Percentiles rank a stretch among this genome's conserved stretches.
phyloP scores from a whole-genome alignment of 2,888 invertebrate species.

The Emesis russula region DNA sequence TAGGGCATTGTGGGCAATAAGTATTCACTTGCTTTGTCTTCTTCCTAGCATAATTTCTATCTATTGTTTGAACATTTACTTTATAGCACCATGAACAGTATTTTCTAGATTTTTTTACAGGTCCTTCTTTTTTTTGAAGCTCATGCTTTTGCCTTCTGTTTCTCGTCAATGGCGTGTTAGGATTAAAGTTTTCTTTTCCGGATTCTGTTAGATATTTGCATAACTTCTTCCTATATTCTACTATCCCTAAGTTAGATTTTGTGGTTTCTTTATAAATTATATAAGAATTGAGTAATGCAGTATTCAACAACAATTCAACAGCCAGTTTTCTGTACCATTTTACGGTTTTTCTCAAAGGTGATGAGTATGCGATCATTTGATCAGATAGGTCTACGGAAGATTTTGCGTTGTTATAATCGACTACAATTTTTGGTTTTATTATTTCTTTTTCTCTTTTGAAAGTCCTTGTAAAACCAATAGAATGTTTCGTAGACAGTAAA shows the following conservation, averaged over 20 bases:
- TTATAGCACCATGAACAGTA: slow-evolving; percentile 32
- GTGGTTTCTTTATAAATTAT: slow-evolving; percentile 78
- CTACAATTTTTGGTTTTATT: slow-evolving; percentile 65
- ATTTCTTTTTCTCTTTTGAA: slow-evolving; percentile 60
- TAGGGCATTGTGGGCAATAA: slow-evolving; percentile 78
- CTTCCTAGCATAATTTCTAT: slow-evolving; percentile 40
- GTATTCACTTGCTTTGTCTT: slow-evolving; percentile 50
- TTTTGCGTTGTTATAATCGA: slow-evolving; percentile 59
- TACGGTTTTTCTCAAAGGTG: slow-evolving; percentile 66
- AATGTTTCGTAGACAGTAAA: slow-evolving; percentile 78
- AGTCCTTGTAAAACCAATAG: slow-evolving; percentile 72
- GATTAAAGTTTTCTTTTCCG: slow-evolving; percentile 73
- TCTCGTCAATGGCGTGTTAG: slow-evolving; percentile 30
- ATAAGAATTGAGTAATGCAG: slow-evolving; percentile 76
- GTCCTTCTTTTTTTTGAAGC: slow-evolving; percentile 32
- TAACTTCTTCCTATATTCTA: slow-evolving; percentile 67
- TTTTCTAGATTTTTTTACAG: slow-evolving; percentile 39
- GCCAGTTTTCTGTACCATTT: slow-evolving; percentile 71
- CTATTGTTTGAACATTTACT: slow-evolving; percentile 39
- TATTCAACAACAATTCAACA: slow-evolving; percentile 74
- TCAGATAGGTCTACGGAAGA: slow-evolving; percentile 54
- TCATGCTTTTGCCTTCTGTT: slow-evolving; percentile 38
- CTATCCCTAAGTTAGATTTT: slow-evolving; percentile 72
- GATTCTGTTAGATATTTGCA: slow-evolving; percentile 57
- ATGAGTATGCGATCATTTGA: slow-evolving; percentile 65